Evolutionary conservation across 2,888 invertebrate genomes (phyloP).

Genomic region (Amphipoea oculea): DNA sequence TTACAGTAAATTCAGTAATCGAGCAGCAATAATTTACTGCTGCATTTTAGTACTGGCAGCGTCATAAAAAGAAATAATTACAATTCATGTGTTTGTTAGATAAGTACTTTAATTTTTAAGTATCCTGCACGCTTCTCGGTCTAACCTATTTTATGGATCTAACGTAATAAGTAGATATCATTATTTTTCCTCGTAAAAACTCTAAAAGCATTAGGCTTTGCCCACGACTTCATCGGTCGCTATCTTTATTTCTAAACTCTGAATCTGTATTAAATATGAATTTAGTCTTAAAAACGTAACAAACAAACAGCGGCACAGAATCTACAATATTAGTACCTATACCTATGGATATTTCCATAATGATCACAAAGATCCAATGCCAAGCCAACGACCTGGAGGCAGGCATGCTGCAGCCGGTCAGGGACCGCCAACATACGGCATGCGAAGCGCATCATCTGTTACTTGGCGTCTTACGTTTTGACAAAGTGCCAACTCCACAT

Average conservation of each 20-base stretch:
- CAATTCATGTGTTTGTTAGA: background rate
- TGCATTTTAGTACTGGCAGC: background rate
- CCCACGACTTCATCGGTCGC: no score
- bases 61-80: background rate
- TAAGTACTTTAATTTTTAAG: background rate
- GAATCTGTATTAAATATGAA: background rate
- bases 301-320: background rate
- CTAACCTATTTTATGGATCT: background rate
- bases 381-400: conserved; percentile 76
- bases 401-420: conserved; percentile 77
- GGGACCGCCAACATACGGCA: conserved; percentile 73
- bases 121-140: background rate
- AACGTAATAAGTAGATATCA: background rate
- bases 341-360: conserved; percentile 13
- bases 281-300: background rate
- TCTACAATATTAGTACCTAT: background rate
- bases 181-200: background rate
- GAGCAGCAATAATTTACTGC: background rate
- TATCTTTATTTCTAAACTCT: background rate
- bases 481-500: conserved; percentile 76
- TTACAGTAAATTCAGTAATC: background rate
- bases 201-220: background rate
- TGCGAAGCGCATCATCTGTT: conserved; percentile 65
- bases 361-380: conserved; percentile 47
- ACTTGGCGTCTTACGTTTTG: conserved; percentile 79